Conservation (phyloP, 2,888 invertebrate species). For the Trichopoda pennipes region DNA sequence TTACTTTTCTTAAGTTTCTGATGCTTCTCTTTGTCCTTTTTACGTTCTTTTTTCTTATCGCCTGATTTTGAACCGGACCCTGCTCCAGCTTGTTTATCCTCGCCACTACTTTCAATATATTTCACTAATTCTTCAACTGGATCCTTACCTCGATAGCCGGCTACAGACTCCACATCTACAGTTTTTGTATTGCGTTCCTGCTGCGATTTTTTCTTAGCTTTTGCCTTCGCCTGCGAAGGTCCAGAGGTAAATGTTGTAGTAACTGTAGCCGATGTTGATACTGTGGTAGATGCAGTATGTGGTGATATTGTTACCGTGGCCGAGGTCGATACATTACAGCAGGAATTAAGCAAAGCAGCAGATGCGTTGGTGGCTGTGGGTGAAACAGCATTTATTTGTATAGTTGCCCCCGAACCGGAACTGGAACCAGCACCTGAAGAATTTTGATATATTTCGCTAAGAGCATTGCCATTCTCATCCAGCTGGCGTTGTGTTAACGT, state of each 20-base stretch:
- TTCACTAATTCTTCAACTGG: constrained; percentile 89
- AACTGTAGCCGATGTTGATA: constrained; percentile 80
- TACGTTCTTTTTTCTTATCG: constrained; percentile 81
- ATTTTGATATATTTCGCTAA: constrained; percentile 80
- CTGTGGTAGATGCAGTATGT: constrained; percentile 82
- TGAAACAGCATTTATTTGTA: constrained; percentile 63
- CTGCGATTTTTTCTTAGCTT: constrained; percentile 82
- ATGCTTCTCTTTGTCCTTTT: constrained; percentile 80
- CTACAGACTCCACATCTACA: constrained; percentile 84
- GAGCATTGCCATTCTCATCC: constrained; percentile 91
- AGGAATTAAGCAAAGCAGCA: constrained; percentile 59
- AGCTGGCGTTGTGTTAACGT: constrained; percentile 81
- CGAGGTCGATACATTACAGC: constrained; percentile 63
- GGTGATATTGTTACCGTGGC: constrained; percentile 69
- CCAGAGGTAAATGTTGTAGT: constrained; percentile 78
- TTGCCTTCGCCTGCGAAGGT: constrained; percentile 84
- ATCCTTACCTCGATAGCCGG: constrained; percentile 90
- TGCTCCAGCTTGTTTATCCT: constrained; percentile 75
- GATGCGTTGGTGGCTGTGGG: constrained; percentile 59
- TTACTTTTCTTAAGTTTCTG: constrained; percentile 85
- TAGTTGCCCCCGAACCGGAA: constrained; percentile 41
- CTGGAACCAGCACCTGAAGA: constrained; percentile 30
- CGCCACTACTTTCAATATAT: constrained; percentile 86
- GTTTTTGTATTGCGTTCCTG: constrained; percentile 82
- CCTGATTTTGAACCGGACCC: constrained; percentile 62